These are phyloP conservation scores for Heliconius charithonia DNA, from an alignment of 2,888 invertebrate species.

Conservation along the genomic window DNA sequence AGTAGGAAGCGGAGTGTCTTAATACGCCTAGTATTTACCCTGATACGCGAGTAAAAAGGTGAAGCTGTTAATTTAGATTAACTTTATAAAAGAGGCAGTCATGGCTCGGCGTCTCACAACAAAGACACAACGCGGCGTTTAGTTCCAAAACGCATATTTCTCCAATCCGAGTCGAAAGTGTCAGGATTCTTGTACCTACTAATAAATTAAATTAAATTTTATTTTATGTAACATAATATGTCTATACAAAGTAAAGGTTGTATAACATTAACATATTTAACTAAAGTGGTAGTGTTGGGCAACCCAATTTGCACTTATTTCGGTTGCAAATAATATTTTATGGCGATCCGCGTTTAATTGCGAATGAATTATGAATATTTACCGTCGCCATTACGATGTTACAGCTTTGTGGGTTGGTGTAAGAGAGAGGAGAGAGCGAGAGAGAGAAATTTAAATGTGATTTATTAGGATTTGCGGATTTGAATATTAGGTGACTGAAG, in stretches of 20 bases:
- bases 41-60: too few relatives aligned
- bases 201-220: not conserved
- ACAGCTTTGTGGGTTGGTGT: conserved; percentile 46
- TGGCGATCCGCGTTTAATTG: conserved; percentile 63
- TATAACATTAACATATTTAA: conserved; percentile 51
- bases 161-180: not conserved
- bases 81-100: too few relatives aligned
- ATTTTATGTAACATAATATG: conserved; percentile 16
- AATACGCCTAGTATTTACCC: too few relatives aligned
- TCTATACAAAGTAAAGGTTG: conserved; percentile 32
- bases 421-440: conserved; percentile 30
- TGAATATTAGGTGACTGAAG: too few relatives aligned
- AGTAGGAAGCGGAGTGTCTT: too few relatives aligned
- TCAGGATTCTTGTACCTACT: not conserved
- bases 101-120: too few relatives aligned
- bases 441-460: not conserved
- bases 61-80: too few relatives aligned
- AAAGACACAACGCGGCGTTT: not conserved
- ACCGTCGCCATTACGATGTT: conserved; percentile 65
- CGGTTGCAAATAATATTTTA: conserved; percentile 55
- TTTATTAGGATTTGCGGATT: too few relatives aligned
- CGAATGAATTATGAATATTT: conserved; percentile 77
- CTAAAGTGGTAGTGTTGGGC: conserved; percentile 49
- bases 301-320: conserved; percentile 57
- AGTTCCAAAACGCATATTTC: not conserved